Evolutionary conservation across 1,140 invertebrate genomes (phyloP), one percentile per base, ranked within the genome.

Genomic region (Oryctes rhinoceros): DNA sequence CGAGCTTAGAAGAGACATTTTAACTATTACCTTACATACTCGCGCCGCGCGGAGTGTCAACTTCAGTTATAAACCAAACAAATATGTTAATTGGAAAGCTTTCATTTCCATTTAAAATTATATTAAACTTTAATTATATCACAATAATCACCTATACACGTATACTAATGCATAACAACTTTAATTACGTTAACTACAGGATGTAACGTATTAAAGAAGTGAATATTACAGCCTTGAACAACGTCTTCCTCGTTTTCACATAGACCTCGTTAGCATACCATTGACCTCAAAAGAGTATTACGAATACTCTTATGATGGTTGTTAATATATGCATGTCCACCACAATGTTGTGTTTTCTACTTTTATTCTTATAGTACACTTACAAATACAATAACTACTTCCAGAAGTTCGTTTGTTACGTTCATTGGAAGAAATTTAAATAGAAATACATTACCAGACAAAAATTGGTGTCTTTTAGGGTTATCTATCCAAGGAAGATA

Each of bases 161-260:
- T n/a, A 59, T 7, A 71, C 7, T 71, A 71, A 9, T 71, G 65
- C 65, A 71, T 71, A 71, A 71, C 65, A 9, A 71, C 35, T 71
- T 71, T 71, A 71, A 71, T 30, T 13, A 35, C 24, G 24, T 71
- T 37, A 37, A 71, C 65, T 24, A 71, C 65, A 71, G 65, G 65
- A 71, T 71, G 65, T 71, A 71, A 59, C n/a, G 53, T 59, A 59
- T 59, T 35, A 20, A 67, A 67, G 62, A 67, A 67, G 24, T 24
- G 62, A 67, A 71, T 37, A 35, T 24, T 10, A 24, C 65, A 71
- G 35, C 65, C 65, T 71, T 71, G 65, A 71, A 35, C 24, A 71
- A 71, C 24, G 65, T 71, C 65, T 71, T 71, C 65, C 65, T 71
- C 65, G 24, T 71, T 71, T 24, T 71, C 65, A 71, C 24, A 30